Base-by-base conservation (phyloP, 1,140 invertebrate species). In the Campoletis sonorensis region DNA sequence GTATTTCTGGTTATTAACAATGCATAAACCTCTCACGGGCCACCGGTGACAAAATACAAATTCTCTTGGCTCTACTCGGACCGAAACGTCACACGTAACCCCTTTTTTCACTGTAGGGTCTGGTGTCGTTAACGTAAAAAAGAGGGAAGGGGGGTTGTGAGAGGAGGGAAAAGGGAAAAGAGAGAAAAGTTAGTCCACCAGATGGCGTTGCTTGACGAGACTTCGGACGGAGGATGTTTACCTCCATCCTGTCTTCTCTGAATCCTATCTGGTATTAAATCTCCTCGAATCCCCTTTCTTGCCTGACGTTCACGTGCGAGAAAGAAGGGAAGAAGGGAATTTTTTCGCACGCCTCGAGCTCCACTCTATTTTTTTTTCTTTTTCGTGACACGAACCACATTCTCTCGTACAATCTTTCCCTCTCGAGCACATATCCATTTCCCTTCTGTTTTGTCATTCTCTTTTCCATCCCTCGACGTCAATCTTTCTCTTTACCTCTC, bases 181-280 rank as follows among this genome's bases (percentile, higher is more conserved):
- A 64, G 26, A 64, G 26, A 64, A 13, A 10, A 27, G 40, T 45
- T 45, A 27, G 61, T 27, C 21, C 37, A 54, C 45, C 67, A 70
- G 67, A 70, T 33, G 26, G 26, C 27, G 76, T 21, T 78, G 76
- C 61, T 21, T 27, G 40, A 64, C 54, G 40, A 64, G 61, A 64
- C 23, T 30, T 23, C 61, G 76, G 37, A 67, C 76, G 58, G 54
- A 49, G 40, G 70, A 82, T 89, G 86, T 90, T 88, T 89, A 89
- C 88, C 85, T 82, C 84, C 84, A 84, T 84, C 72, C 84, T 84
- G 71, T 83, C 73, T 72, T 79, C 78, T 82, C 71, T 90, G 89
- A 90, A 90, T 90, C 88, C 83, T 90, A 90, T 90, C 89, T 90
- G 83, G 79, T 90, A 90, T 90, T 90, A 90, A 90, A 90, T 90